These are phyloP conservation scores for Hyperoplus immaculatus DNA, from an alignment of 2,797 vertebrate species.

Conservation along the genomic window DNA sequence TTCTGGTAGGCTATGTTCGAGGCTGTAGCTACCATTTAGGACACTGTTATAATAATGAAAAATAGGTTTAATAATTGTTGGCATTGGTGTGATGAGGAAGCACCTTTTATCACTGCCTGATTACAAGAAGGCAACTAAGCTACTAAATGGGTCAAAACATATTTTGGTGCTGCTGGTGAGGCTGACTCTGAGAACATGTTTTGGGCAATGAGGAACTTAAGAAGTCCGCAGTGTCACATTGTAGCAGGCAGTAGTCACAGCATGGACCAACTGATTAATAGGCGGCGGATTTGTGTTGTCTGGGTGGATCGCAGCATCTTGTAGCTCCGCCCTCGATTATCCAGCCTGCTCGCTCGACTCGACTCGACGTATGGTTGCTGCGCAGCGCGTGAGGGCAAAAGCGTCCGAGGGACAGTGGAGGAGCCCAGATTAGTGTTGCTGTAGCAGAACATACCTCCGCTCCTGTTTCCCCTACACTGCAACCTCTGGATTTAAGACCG, in stretches of 20 bases:
- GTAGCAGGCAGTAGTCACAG: no score
- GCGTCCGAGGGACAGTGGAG: slow-evolving; percentile 50
- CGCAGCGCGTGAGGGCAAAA: slow-evolving; percentile 58
- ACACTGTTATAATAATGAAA: background rate
- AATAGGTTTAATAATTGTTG: no score
- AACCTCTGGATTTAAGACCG: slow-evolving; percentile 31
- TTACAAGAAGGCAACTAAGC: background rate
- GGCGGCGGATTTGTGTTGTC: slow-evolving; percentile 72
- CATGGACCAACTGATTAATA: background rate
- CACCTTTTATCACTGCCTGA: no score
- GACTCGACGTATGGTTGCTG: slow-evolving; percentile 65
- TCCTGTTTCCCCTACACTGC: slow-evolving; percentile 19
- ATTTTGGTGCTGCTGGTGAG: background rate
- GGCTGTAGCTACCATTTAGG: background rate
- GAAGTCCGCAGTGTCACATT: background rate
- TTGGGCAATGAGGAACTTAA: background rate
- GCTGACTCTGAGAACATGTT: background rate
- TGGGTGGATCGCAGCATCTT: slow-evolving; percentile 49
- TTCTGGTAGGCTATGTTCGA: background rate
- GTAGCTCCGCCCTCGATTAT: slow-evolving; percentile 82
- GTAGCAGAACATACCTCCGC: slow-evolving; percentile 20
- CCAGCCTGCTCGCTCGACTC: slow-evolving; percentile 49
- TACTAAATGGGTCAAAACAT: background rate
- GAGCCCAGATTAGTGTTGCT: slow-evolving; percentile 16
- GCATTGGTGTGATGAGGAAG: background rate